Base-by-base conservation (phyloP, 37 sponge, comb jelly and placozoan genomes). In the Agelas oroides region DNA sequence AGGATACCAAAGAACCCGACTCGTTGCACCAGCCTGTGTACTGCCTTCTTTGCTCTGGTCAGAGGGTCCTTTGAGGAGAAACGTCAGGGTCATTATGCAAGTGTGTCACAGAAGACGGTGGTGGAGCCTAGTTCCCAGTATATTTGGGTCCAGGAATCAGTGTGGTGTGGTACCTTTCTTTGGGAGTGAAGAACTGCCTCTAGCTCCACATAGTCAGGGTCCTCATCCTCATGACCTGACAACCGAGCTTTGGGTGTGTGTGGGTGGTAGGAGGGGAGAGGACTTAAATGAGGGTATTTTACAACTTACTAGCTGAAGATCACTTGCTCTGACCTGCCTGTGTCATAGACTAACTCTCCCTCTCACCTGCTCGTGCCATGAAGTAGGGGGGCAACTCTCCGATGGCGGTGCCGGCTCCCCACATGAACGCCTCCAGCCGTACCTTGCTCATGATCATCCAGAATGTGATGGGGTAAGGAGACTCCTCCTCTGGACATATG, bases 321-420 rank as follows among this genome's bases (percentile, higher is more conserved):
- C n/a, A n/a, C n/a, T n/a, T n/a, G n/a, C n/a, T n/a, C n/a, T n/a
- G n/a, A n/a, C n/a, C n/a, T n/a, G 46, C 46, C 46, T 46, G 46
- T 3, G 46, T 46, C 3, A 3, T 3, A 46, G 46, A 8, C 46
- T 46, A 46, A 3, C 46, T 46, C 3, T 3, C 3, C 46, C 8
- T 56, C 37, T 40, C 31, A 93, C 94, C 94, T 71, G 99, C 97
- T 78, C 97, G 81, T 34, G 99, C 99, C 97, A 99, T 97, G 90
- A 99, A 99, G 71, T 99, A 99, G 20, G 99, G 99, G 52, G 99
- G 99, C 32, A 99, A 80, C 59, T 99, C 99, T 31, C 99, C 99
- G 35, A 99, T 73, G 19, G 99, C 99, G 18, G 99, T 97, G 5
- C 99, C 99, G 76, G 88, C 84, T 33, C 99, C 98, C 96, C 98